Percentiles rank a stretch among this genome's conserved stretches.
Evolutionary conservation across 1,140 invertebrate species (phyloP).

Genomic region (Portunus trituberculatus): DNA sequence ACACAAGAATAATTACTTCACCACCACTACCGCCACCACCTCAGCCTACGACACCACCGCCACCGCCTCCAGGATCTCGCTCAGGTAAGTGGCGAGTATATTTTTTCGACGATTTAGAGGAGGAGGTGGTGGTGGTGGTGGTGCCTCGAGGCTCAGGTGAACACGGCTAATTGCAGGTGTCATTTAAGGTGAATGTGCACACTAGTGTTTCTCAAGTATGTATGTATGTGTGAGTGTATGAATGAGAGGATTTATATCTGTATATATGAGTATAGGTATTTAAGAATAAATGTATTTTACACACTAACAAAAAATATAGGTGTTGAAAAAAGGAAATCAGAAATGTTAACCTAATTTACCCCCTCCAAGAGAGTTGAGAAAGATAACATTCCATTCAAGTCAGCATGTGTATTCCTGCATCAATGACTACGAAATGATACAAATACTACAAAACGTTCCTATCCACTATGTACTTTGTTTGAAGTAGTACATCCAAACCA

Average conservation of each 20-base stretch:
- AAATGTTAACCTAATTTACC: too few species aligned
- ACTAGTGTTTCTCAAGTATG: neutral
- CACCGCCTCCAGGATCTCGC: neutral
- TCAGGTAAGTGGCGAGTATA: neutral
- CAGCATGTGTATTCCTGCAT: too few species aligned
- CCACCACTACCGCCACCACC: neutral
- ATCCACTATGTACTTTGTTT: too few species aligned
- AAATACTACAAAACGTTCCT: too few species aligned
- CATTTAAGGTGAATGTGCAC: neutral
- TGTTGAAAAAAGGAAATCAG: too few species aligned
- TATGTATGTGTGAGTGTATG: slow-evolving; percentile 5
- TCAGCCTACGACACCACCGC: too few species aligned
- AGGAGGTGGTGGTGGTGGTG: neutral
- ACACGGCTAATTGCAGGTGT: neutral
- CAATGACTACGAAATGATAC: too few species aligned
- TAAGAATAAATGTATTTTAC: too few species aligned
- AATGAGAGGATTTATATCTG: slow-evolving; percentile 40
- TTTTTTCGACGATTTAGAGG: neutral
- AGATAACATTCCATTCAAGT: too few species aligned
- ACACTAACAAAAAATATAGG: too few species aligned
- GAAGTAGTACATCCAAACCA: slow-evolving; percentile 7
- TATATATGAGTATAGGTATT: slow-evolving; percentile 33
- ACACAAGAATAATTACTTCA: neutral
- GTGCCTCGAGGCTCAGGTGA: neutral
- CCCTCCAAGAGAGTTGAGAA: too few species aligned